A percentile compares a stretch with the other conserved stretches of the same genome.
phyloP scores from a whole-genome alignment of 2,113 vertebrate genomes.

The Climacteris rufus region DNA sequence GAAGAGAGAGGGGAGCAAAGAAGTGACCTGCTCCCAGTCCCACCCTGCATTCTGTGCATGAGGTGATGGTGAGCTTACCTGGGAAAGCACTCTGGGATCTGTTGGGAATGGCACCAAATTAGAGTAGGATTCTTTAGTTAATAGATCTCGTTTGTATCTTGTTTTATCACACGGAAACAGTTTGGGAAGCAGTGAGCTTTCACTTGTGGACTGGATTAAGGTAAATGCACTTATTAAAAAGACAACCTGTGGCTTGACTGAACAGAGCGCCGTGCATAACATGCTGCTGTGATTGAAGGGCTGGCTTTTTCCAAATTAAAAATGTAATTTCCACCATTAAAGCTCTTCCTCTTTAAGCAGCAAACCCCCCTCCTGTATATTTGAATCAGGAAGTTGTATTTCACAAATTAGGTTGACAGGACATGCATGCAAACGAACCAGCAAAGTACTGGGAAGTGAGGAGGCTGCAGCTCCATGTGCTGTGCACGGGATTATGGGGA shows the following conservation, averaged over 20 bases:
- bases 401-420: neutral
- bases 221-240: neutral
- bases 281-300: neutral
- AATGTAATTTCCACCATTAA: neutral
- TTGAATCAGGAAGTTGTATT: neutral
- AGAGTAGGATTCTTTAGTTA: neutral
- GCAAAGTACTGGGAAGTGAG: neutral
- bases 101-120: neutral
- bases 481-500: neutral
- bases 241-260: neutral
- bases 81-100: neutral
- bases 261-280: rapidly evolving
- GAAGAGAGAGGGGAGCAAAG: neutral
- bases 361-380: neutral
- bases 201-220: neutral
- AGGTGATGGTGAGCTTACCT: neutral
- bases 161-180: neutral
- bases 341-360: neutral
- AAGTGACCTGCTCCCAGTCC: neutral
- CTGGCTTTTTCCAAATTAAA: neutral
- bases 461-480: neutral
- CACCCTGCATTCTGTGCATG: rapidly evolving
- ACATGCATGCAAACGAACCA: neutral
- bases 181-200: neutral
- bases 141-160: neutral